phyloP scores from a whole-genome alignment of 2,888 invertebrate genomes.

The Eudasyphora cyanicolor region DNA sequence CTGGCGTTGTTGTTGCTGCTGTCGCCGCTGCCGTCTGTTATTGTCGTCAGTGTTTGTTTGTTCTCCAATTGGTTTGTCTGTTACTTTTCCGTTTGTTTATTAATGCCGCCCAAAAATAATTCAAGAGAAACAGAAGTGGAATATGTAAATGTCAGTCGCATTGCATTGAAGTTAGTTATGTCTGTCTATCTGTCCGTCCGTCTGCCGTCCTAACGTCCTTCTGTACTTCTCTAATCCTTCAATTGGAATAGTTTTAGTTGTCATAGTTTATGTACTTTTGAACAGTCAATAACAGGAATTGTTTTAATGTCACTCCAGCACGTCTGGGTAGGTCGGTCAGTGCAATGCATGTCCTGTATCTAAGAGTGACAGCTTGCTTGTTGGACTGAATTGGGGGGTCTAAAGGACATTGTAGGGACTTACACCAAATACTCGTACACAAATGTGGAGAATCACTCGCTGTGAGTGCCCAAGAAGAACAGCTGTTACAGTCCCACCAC shows the following conservation, averaged over 20 bases:
- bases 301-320: slow-evolving; percentile 17
- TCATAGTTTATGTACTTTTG: background rate
- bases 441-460: too few species aligned
- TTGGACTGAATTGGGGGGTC: background rate
- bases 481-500: background rate
- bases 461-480: background rate
- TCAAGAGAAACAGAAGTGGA: background rate
- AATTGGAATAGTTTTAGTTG: too few species aligned
- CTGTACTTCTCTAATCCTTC: background rate
- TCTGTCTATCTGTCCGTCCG: background rate
- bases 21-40: background rate
- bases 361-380: background rate
- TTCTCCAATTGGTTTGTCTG: background rate
- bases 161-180: slow-evolving; percentile 29
- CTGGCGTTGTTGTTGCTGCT: background rate
- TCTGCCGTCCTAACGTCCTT: background rate
- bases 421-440: too few species aligned
- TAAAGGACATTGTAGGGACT: background rate
- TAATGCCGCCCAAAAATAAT: slow-evolving; percentile 20
- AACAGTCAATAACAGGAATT: slow-evolving; percentile 21
- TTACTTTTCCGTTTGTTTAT: slow-evolving; percentile 44
- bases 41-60: background rate
- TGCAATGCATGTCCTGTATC: background rate
- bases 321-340: background rate
- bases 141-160: slow-evolving; percentile 23